A percentile compares a stretch with the other conserved stretches of the same genome.
Conservation (phyloP, 2,113 vertebrate genomes). For the Clinocottus analis region DNA sequence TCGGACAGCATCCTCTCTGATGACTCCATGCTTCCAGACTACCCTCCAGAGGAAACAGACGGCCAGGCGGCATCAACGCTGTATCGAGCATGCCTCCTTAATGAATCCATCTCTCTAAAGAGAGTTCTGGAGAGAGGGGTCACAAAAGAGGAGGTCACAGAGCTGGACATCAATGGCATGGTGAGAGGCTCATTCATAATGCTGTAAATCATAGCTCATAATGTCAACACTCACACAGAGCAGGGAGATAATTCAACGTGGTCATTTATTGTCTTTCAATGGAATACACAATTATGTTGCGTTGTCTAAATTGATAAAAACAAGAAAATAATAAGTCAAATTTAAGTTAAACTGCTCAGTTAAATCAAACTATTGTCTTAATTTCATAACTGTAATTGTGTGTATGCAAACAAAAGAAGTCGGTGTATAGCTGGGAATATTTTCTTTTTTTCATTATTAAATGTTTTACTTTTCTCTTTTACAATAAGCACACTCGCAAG, state of each 20-base stretch:
- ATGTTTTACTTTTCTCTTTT: no score
- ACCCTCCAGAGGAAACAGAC: neutral
- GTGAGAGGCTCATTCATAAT: constrained; percentile 73
- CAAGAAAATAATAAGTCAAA: neutral
- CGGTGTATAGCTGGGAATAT: neutral
- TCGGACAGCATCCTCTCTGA: constrained; percentile 82
- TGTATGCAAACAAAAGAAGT: neutral
- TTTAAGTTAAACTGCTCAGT: neutral
- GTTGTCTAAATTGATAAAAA: neutral
- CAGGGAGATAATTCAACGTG: neutral
- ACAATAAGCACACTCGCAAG: no score
- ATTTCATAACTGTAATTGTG: neutral
- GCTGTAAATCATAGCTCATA: neutral
- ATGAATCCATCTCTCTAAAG: constrained; percentile 78
- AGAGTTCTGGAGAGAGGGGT: constrained; percentile 82
- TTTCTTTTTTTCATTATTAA: neutral
- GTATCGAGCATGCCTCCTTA: constrained; percentile 85
- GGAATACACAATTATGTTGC: neutral
- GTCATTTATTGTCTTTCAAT: neutral
- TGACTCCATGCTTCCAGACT: constrained; percentile 82
- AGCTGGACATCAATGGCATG: constrained; percentile 87
- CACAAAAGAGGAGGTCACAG: constrained; percentile 82
- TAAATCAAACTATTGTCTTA: neutral
- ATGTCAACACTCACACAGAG: neutral
- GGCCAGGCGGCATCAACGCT: constrained; percentile 47